Percentiles rank a stretch among this genome's conserved stretches.
phyloP scores from a whole-genome alignment of 2,113 vertebrate species.

The Peromyscus polionotus region DNA sequence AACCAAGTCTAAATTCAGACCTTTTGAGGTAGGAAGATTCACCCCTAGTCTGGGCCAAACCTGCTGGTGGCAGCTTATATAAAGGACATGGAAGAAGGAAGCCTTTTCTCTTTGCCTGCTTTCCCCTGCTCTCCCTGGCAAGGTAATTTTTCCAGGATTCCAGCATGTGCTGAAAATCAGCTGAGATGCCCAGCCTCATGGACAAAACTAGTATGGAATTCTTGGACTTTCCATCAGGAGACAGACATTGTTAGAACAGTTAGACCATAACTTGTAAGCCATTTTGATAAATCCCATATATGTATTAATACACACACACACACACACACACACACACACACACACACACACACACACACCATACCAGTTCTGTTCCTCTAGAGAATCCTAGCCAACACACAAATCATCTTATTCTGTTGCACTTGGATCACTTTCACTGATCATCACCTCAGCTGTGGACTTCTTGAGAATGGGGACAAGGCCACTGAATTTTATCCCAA shows the following conservation, averaged over 20 bases:
- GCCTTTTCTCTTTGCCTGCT: background rate
- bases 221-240: background rate
- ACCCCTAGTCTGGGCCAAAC: background rate
- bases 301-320: background rate
- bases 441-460: background rate
- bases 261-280: background rate
- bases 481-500: background rate
- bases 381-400: no score
- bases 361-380: background rate
- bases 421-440: background rate
- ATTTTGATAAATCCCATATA: background rate
- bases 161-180: background rate
- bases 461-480: conserved; percentile 2
- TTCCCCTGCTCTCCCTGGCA: background rate
- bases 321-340: background rate
- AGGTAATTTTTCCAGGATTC: background rate
- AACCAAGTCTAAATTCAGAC: background rate
- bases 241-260: background rate
- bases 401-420: background rate
- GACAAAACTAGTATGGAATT: background rate
- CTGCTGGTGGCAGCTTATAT: background rate
- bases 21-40: background rate
- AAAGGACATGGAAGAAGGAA: background rate
- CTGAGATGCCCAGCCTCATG: background rate
- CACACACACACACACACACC: background rate